Evolutionary conservation across 2,113 vertebrate species (phyloP).

Genomic region (Anguilla japonica): DNA sequence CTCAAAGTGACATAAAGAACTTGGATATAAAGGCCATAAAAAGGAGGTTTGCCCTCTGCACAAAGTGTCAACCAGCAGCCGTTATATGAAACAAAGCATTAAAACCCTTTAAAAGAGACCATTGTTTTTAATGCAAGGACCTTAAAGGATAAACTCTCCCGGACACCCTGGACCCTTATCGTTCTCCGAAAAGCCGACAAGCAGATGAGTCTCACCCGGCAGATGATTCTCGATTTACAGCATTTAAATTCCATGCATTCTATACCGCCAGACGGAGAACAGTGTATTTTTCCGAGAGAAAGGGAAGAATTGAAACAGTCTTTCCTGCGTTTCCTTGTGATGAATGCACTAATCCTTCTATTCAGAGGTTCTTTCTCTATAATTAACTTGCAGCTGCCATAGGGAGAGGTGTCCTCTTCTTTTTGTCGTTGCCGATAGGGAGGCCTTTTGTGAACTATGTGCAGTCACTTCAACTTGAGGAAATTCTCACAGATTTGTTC

Average conservation of each 20-base stretch:
- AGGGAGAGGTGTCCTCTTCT: slow-evolving; percentile 22
- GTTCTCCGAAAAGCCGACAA: slow-evolving; percentile 16
- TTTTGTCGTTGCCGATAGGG: slow-evolving; percentile 16
- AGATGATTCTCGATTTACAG: slow-evolving; percentile 27
- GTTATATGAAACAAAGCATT: slow-evolving; percentile 12
- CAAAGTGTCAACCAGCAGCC: slow-evolving; percentile 26
- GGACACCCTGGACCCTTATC: slow-evolving; percentile 27
- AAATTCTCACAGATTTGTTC: slow-evolving; percentile 36
- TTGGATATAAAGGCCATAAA: slow-evolving; percentile 10
- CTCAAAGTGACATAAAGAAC: slow-evolving; percentile 23
- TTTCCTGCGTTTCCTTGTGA: slow-evolving; percentile 14
- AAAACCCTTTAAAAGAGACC: slow-evolving; percentile 14
- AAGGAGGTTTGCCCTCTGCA: slow-evolving; percentile 16
- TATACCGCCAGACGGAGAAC: not conserved
- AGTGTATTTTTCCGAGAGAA: slow-evolving; percentile 18
- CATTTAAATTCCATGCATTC: slow-evolving; percentile 31
- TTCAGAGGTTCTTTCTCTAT: slow-evolving; percentile 29
- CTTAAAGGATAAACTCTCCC: slow-evolving; percentile 20
- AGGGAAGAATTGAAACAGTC: slow-evolving; percentile 29
- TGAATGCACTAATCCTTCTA: slow-evolving; percentile 39
- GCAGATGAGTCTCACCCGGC: slow-evolving; percentile 26
- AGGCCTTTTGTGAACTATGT: slow-evolving; percentile 28
- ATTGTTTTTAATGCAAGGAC: slow-evolving; percentile 22
- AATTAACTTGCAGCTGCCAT: slow-evolving; percentile 39
- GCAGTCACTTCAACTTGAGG: slow-evolving; percentile 12